Conservation (phyloP, 35 echinoderm and acorn worm species). For the Apostichopus japonicus region DNA sequence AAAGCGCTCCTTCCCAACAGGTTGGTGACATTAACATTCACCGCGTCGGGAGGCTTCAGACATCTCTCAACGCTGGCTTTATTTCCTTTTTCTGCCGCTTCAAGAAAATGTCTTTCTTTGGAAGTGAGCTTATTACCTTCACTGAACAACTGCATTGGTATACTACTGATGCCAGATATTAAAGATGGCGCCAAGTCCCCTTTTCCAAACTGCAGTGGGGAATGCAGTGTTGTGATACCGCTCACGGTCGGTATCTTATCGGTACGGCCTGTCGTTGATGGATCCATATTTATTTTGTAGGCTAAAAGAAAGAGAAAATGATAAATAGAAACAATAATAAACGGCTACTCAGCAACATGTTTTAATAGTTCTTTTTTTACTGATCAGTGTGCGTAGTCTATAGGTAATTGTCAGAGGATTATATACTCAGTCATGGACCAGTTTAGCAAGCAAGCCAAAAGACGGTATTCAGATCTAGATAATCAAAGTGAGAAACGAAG, state of each 20-base stretch:
- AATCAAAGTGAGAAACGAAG: no score
- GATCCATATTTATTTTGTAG: background rate
- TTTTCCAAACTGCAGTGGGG: conserved; percentile 15
- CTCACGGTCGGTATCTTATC: conserved; percentile 41
- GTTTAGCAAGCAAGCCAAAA: no score
- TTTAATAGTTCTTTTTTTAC: no score
- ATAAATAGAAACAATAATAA: no score
- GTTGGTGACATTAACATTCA: conserved; percentile 98
- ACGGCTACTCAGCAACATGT: no score
- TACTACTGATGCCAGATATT: conserved; percentile 87
- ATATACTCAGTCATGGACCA: no score
- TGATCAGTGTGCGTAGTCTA: no score
- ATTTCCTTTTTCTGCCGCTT: conserved; percentile 95
- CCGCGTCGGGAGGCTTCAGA: conserved; percentile 57
- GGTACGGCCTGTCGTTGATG: background rate
- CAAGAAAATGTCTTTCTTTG: conserved; percentile 87
- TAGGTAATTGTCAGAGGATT: no score
- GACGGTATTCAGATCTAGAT: no score
- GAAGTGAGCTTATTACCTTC: conserved; percentile 87
- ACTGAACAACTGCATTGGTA: conserved; percentile 91
- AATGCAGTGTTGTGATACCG: conserved; percentile 15
- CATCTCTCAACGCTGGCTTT: conserved; percentile 92
- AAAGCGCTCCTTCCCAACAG: conserved; percentile 89
- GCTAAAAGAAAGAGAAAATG: no score
- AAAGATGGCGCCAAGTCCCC: conserved; percentile 64